Evolutionary conservation across 53 echinoderm and acorn worm genomes (phyloP), one percentile per base, ranked within the genome.

Genomic region (Echinometra lucunter): DNA sequence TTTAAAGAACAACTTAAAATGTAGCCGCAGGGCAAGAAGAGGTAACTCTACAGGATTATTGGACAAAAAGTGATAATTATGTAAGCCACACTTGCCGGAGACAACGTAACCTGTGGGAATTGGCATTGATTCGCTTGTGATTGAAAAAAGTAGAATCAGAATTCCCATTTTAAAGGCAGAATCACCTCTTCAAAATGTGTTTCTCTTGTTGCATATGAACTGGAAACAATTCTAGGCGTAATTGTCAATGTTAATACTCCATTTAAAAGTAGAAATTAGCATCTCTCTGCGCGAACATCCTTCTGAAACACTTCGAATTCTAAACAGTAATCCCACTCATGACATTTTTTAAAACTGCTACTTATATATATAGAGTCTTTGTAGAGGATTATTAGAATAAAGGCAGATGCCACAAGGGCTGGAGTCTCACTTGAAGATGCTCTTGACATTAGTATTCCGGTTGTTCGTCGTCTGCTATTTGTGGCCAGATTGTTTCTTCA

Each of bases 1-100:
- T 85, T 16, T 13, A n/a, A 47, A 7, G 28, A 85, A 11, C 25
- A 30, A 85, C 28, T 85, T n/a, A 9, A 85, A 85, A 85, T 85
- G 85, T 49, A 85, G 13, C 47, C n/a, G 37, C 85, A 19, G 53
- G 49, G 28, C n/a, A 30, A 23, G 49, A 45, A 13, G 28, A 85
- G 85, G n/a, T 85, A 85, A 85, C 47, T 49, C 45, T 49, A 85
- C 47, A 47, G 53, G 85, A 47, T 85, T 27, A 85, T 85, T 85
- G 85, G 49, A 85, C 47, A 85, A 85, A 47, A 49, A 47, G 85
- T 49, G 85, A 85, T 85, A 85, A 85, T 85, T 85, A 85, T 85
- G 85, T 85, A 85, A 85, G 85, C 85, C 85, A 85, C 49, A 85
- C 85, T 85, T 49, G 85, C n/a, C 2, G 85, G 30, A n/a, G 27